Evolutionary conservation across 2,113 vertebrate species (phyloP).

Genomic region (Barbus barbus): DNA sequence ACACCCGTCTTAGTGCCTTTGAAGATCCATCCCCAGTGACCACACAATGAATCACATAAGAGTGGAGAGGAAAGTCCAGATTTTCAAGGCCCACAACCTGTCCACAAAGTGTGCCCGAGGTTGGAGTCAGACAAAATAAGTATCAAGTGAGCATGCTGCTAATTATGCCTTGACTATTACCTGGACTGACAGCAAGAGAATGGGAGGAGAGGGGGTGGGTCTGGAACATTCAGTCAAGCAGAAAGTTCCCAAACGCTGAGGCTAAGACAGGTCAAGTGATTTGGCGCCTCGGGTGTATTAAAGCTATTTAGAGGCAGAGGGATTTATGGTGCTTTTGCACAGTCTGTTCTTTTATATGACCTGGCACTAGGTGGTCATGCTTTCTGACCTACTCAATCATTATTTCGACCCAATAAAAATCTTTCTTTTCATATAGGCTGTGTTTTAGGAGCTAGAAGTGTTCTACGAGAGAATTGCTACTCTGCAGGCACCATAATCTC

Average conservation of each 20-base stretch:
- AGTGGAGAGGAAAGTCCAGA: conserved; percentile 51
- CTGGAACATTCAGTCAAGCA: conserved; percentile 75
- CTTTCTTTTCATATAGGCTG: conserved; percentile 58
- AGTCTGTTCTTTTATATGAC: conserved; percentile 69
- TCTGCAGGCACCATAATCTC: conserved; percentile 3
- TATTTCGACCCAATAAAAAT: conserved; percentile 70
- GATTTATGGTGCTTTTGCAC: conserved; percentile 70
- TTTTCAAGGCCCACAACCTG: neutral
- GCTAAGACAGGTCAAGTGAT: conserved; percentile 86
- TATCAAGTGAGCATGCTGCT: conserved; percentile 66
- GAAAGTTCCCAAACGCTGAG: conserved; percentile 74
- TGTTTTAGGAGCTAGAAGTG: conserved; percentile 58
- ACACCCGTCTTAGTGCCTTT: neutral
- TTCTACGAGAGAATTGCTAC: conserved; percentile 55
- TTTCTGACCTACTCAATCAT: conserved; percentile 74
- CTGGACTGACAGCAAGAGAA: conserved; percentile 80
- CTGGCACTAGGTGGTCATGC: conserved; percentile 67
- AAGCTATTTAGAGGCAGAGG: conserved; percentile 79
- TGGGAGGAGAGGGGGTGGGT: conserved; percentile 74
- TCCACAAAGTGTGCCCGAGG: conserved; percentile 25
- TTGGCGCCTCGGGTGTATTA: conserved; percentile 85
- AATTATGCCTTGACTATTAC: conserved; percentile 81
- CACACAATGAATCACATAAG: neutral
- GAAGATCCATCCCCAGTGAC: conserved; percentile 10
- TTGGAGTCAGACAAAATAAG: conserved; percentile 61